Evolutionary conservation across 2,797 vertebrate species (phyloP).

Genomic region (Novumbra hubbsi): DNA sequence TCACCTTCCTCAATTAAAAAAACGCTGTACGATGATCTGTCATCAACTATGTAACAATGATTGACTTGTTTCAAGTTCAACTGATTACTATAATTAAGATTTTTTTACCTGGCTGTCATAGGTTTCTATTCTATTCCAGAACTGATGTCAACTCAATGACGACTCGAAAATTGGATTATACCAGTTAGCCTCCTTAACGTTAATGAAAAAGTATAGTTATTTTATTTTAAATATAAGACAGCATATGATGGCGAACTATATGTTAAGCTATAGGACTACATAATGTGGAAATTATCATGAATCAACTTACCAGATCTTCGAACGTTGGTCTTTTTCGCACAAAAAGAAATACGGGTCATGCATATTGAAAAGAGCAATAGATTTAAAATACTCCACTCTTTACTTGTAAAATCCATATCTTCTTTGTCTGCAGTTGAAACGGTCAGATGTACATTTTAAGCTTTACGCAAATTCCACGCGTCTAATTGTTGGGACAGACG

Average conservation of each 20-base stretch:
- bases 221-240: too few species aligned
- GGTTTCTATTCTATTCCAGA: not conserved
- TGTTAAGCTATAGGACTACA: not conserved
- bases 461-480: constrained; percentile 17
- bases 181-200: too few species aligned
- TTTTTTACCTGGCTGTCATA: not conserved
- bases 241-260: not conserved
- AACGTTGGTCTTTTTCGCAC: constrained; percentile 59
- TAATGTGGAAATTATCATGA: not conserved
- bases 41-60: not conserved
- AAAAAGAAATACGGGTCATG: constrained; percentile 53
- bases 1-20: not conserved
- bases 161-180: not conserved
- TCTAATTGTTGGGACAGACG: not conserved
- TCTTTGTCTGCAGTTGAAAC: constrained; percentile 33
- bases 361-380: constrained; percentile 59
- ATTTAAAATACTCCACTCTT: constrained; percentile 54
- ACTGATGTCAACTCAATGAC: not conserved
- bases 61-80: not conserved
- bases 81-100: not conserved
- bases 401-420: constrained; percentile 73
- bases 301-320: constrained; percentile 71
- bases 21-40: not conserved
- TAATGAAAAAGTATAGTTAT: too few species aligned
- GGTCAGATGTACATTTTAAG: constrained; percentile 59